Evolutionary conservation across 2,113 vertebrate species (phyloP), one percentile per base, ranked within the genome.

Genomic region (Mormyrus lacerda): DNA sequence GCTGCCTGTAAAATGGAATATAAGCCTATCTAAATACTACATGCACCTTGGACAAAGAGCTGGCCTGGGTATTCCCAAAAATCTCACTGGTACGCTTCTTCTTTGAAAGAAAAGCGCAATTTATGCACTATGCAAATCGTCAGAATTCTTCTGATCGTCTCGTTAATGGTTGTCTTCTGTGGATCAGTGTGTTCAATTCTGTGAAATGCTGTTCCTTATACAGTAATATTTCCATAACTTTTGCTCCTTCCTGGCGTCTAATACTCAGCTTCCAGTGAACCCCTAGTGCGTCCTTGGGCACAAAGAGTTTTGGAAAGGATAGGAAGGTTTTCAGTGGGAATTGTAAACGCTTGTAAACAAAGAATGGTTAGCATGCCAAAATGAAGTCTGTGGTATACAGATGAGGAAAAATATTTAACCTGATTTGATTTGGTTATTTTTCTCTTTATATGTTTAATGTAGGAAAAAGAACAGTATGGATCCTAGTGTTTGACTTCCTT

Each of bases 301-400:
- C 1, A 3, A 35, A 17, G 35, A 35, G 17, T 42, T 17, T 4
- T 76, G 69, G 27, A 39, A 39, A 17, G 31, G 31, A 76, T 76
- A 39, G 69, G 31, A 76, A n/a, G 24, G 69, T 73, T 27, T 35
- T 39, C 31, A 39, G 73, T 31, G 61, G 61, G 61, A 31, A 31
- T 11, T n/a, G n/a, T 69, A 69, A 69, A 69, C 61, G 61, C 27
- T 69, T 69, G 61, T 79, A 79, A 79, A 35, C 73, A 79, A 35
- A 79, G 73, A 79, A 39, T 79, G 73, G 73, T 39, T 19, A 79
- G 73, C 73, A 79, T 79, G 73, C 73, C 73, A 79, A 79, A 79
- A 76, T 76, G 69, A 76, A 79, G 73, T 79, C 73, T 79, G 73
- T 42, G 73, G 9, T 79, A 42, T 79, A 79, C 35, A 79, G 73